Evolutionary conservation across 2,888 invertebrate species (phyloP), one percentile per base, ranked within the genome.

Genomic region (Ophion costatus): DNA sequence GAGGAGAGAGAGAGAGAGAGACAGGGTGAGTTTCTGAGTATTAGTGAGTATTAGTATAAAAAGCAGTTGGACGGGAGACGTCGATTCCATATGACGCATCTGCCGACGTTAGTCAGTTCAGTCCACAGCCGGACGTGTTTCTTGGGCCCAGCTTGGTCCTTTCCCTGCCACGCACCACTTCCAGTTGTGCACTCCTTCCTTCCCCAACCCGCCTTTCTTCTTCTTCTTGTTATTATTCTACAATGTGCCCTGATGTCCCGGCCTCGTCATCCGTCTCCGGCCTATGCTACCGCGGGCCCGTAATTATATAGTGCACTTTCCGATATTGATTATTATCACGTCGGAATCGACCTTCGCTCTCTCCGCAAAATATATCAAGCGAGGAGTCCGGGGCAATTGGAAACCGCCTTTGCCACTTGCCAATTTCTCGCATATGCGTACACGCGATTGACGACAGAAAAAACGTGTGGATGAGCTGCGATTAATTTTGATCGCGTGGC

Each of bases 261-360:
- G 67, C 84, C 80, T 83, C 82, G 82, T 84, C 83, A 84, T 78
- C 84, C 81, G 82, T 84, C 81, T 84, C 78, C 83, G 78, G 64
- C 71, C 69, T 38, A 38, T 38, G 1, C 77, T 85, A 70, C 83
- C 77, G 45, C 14, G 78, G 81, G 6, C 79, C 83, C 78, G 80
- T 87, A 89, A 89, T 89, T 89, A 89, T 80, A 86, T 82, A 84
- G 82, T 81, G 84, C 81, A 77, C 83, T 83, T 87, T 85, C 78
- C 86, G 82, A 83, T 88, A 89, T 89, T 85, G 86, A 88, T 89
- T 88, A 88, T 88, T 86, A 88, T 87, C 85, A 57, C 67, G 63
- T 61, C 67, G 20, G 38, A 61, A 76, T 85, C 77, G 66, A 70
- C 67, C 71, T 80, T 76, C 76, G 51, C 33, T 82, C 67, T 80